Evolutionary conservation across 1,140 invertebrate species (phyloP).

Genomic region (Drosophila nigrodunni): DNA sequence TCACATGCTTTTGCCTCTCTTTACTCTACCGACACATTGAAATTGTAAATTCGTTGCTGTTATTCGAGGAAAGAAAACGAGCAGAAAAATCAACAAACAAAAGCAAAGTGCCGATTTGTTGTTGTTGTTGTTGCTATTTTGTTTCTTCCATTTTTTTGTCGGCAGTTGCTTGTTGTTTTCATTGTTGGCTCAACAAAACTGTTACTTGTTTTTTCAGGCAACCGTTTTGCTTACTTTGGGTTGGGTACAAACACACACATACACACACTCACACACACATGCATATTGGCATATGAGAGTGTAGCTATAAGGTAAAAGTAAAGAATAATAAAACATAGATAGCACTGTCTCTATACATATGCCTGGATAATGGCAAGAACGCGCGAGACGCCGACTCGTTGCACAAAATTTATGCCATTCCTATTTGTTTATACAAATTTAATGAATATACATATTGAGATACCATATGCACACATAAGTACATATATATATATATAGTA

Average conservation of each 20-base stretch:
- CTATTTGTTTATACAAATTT: constrained; percentile 84
- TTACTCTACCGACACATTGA: constrained; percentile 46
- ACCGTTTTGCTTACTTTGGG: constrained; percentile 69
- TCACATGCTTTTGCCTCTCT: constrained; percentile 32
- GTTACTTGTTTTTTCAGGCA: constrained; percentile 79
- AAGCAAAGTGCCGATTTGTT: constrained; percentile 74
- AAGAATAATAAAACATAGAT: constrained; percentile 70
- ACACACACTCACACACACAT: constrained; percentile 24
- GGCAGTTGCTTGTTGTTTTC: constrained; percentile 62
- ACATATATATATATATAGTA: constrained; percentile 10
- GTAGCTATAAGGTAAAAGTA: constrained; percentile 36
- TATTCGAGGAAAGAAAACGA: constrained; percentile 57
- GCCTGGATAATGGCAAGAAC: constrained; percentile 22
- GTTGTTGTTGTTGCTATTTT: constrained; percentile 41
- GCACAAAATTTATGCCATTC: constrained; percentile 68
- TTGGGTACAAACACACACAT: constrained; percentile 30
- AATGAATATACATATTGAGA: constrained; percentile 73
- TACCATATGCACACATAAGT: constrained; percentile 22
- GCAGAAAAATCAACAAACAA: constrained; percentile 77
- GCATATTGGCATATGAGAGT: constrained; percentile 32
- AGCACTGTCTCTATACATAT: constrained; percentile 30
- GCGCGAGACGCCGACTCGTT: constrained; percentile 49
- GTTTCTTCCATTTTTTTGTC: constrained; percentile 22
- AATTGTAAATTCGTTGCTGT: constrained; percentile 75
- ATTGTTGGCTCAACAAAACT: constrained; percentile 74